Base-by-base conservation (phyloP, 1,140 invertebrate species). In the Sinonovacula constricta region DNA sequence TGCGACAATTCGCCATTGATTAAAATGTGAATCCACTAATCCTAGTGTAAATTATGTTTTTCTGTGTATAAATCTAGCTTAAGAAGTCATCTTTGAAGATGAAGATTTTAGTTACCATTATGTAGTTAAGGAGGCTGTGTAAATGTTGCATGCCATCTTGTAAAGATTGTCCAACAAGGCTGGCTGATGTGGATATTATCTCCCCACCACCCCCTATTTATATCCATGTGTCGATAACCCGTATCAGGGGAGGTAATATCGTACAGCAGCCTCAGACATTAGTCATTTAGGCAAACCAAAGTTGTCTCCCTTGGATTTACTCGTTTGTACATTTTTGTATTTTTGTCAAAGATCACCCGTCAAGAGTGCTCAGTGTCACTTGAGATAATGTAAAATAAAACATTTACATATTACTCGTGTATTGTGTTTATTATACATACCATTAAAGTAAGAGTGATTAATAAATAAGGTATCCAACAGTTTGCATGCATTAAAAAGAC, bases 371-470 rank as follows among this genome's bases (percentile, higher is more conserved):
- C 62, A 76, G 56, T 28, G 70, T 57, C 54, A 66, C 62, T 60
- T 78, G 75, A 78, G 69, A 78, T 78, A 78, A 78, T 78, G 75
- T 78, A 78, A 78, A 78, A 78, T 62, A 56, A 68, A 76, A 76
- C 63, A 67, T 45, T 63, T 76, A 66, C 60, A 57, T 67, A 76
- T 76, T 76, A 76, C 31, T 57, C n/a, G n/a, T n/a, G n/a, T n/a
- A n/a, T n/a, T n/a, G n/a, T n/a, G n/a, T n/a, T n/a, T n/a, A n/a
- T n/a, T n/a, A n/a, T n/a, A n/a, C n/a, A n/a, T n/a, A n/a, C n/a
- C n/a, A n/a, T n/a, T n/a, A n/a, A n/a, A n/a, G n/a, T n/a, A n/a
- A n/a, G n/a, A n/a, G n/a, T n/a, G n/a, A n/a, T n/a, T n/a, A n/a
- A n/a, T n/a, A n/a, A n/a, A n/a, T n/a, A n/a, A n/a, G n/a, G n/a